These are phyloP conservation scores for Artibeus lituratus DNA, from an alignment of 2,797 vertebrate species.

Conservation along the genomic window DNA sequence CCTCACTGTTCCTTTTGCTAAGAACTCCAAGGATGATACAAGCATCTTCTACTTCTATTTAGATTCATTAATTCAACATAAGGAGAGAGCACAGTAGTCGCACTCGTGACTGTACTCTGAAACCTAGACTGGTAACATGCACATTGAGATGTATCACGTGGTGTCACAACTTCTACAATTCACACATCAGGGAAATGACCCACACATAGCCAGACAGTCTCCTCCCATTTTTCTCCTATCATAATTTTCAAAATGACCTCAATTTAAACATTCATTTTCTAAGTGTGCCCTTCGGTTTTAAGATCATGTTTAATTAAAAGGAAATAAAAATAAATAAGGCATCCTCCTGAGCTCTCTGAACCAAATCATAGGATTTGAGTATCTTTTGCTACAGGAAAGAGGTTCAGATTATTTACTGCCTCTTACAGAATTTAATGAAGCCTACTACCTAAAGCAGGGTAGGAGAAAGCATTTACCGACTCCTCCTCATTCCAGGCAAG, in stretches of 20 bases:
- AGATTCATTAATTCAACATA: background rate
- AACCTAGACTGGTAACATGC: background rate
- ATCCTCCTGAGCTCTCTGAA: background rate
- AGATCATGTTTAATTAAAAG: constrained; percentile 25
- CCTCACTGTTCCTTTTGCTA: background rate
- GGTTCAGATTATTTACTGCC: background rate
- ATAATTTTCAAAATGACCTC: constrained; percentile 1
- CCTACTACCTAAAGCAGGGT: background rate
- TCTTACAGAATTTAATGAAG: background rate
- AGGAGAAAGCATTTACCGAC: background rate
- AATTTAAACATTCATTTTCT: constrained; percentile 34
- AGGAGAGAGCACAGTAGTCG: background rate
- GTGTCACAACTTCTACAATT: background rate
- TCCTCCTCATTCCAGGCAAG: background rate
- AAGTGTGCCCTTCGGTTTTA: background rate
- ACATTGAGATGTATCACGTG: background rate
- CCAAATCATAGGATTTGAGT: background rate
- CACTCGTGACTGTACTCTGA: background rate
- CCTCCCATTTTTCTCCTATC: background rate
- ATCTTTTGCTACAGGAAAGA: constrained; percentile 24
- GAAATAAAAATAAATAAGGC: constrained; percentile 1
- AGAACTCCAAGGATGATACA: background rate
- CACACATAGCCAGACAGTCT: background rate
- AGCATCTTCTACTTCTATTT: background rate
- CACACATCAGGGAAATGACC: background rate